Evolutionary conservation across 2,888 invertebrate genomes (phyloP), one percentile per base, ranked within the genome.

Genomic region (Eilema griseolum): DNA sequence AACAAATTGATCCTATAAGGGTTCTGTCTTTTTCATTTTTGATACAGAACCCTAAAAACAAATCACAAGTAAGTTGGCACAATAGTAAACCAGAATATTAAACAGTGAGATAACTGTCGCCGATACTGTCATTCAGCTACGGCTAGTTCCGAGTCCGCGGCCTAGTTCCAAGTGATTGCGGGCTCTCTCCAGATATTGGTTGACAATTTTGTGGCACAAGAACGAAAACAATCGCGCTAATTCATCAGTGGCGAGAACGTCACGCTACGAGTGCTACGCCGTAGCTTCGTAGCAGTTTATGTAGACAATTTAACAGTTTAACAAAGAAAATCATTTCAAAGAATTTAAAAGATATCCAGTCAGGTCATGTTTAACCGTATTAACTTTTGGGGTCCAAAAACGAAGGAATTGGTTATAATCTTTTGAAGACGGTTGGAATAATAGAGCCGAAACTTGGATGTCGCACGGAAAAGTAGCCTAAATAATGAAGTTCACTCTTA

Each of bases 161-260:
- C 79, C 79, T 68, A 79, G 74, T 77, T 81, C 41, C 56, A 75
- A 69, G 72, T 66, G 74, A 72, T 74, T 77, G 76, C 68, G 69
- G 73, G 74, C 41, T 71, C 74, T 68, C 68, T 68, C 57, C 67
- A 73, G 73, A 76, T 75, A 78, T 75, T 77, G 33, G 23, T 26
- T 67, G 60, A 67, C 26, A 26, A 12, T 28, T 67, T 41, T 31
- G n/a, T 46, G 60, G n/a, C 28, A 26, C 31, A 61, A 23, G 23
- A 31, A 14, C 64, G 20, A 46, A 46, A 4, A n/a, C n/a, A 12
- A 41, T 11, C 26, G 46, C 52, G 26, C n/a, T 64, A 57, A 57
- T 24, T 24, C 26, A 59, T 59, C 26, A 59, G 59, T 28, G 2
- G 26, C 12, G 59, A 59, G 26, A 24, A 46, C 46, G 46, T 20